These are phyloP conservation scores for Tringa solitaria DNA, from an alignment of 2,113 vertebrate genomes.

Conservation along the genomic window DNA sequence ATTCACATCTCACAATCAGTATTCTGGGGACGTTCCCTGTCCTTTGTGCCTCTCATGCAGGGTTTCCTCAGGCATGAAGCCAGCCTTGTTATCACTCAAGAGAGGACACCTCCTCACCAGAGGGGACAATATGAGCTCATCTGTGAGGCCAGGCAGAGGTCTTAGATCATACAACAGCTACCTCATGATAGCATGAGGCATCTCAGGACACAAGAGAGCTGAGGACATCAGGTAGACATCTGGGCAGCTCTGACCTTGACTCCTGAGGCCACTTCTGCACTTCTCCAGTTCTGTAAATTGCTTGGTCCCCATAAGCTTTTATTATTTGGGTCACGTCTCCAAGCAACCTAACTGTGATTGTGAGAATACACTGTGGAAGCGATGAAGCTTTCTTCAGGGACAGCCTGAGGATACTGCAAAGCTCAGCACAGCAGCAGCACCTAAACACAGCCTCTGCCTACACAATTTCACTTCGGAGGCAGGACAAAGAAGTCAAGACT, in stretches of 20 bases:
- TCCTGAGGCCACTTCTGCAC: background rate
- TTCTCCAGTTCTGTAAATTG: background rate
- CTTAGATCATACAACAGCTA: background rate
- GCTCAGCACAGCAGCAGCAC: background rate
- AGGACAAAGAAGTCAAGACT: background rate
- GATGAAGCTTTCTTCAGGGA: background rate
- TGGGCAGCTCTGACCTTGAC: background rate
- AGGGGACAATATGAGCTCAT: rapidly evolving
- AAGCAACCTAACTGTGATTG: background rate
- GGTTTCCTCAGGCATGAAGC: background rate
- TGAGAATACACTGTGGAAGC: background rate
- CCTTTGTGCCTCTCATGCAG: background rate
- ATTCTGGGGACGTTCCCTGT: background rate
- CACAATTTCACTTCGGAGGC: background rate
- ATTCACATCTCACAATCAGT: background rate
- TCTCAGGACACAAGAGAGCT: background rate
- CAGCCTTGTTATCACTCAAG: background rate
- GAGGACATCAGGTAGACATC: background rate
- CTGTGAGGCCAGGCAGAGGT: background rate
- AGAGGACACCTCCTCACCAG: background rate
- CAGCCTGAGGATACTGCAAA: background rate
- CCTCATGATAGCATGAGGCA: background rate
- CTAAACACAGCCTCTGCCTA: background rate
- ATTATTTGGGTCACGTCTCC: background rate
- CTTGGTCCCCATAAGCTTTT: background rate